Percentiles rank a stretch among this genome's conserved stretches.
Conservation (phyloP, 1,140 invertebrate genomes). For the Rhagoletis zephyria region DNA sequence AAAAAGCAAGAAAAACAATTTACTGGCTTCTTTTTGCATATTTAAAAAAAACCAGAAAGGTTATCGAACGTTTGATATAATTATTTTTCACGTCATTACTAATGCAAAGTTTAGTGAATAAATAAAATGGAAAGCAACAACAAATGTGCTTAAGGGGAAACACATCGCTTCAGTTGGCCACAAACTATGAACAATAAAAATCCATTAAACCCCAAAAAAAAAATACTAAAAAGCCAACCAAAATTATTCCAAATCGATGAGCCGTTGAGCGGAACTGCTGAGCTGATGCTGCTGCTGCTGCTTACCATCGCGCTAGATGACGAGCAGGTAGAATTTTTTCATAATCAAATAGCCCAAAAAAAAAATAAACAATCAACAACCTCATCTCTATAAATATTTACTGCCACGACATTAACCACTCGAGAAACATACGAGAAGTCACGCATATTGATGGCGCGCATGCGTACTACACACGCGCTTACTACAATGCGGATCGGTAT, state of each 20-base stretch:
- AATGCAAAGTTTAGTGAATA: slow-evolving; percentile 21
- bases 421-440: background rate
- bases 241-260: background rate
- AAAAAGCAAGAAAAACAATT: slow-evolving; percentile 14
- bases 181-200: slow-evolving; percentile 9
- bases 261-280: background rate
- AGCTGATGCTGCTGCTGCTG: background rate
- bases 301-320: background rate
- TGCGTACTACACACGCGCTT: no score
- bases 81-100: slow-evolving; percentile 51
- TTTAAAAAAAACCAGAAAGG: slow-evolving; percentile 41
- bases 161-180: background rate
- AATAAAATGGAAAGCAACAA: background rate
- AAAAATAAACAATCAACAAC: slow-evolving; percentile 3
- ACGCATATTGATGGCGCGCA: background rate
- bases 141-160: slow-evolving; percentile 6
- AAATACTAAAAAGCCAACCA: background rate
- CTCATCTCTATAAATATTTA: slow-evolving; percentile 28
- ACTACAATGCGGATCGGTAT: no score
- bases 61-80: slow-evolving; percentile 52
- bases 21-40: slow-evolving; percentile 37
- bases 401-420: slow-evolving; percentile 16
- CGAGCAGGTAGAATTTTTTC: background rate
- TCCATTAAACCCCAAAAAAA: background rate
- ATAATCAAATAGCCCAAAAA: background rate